Evolutionary conservation across 2,113 vertebrate species (phyloP).

Genomic region (Actenoides lindsayi): DNA sequence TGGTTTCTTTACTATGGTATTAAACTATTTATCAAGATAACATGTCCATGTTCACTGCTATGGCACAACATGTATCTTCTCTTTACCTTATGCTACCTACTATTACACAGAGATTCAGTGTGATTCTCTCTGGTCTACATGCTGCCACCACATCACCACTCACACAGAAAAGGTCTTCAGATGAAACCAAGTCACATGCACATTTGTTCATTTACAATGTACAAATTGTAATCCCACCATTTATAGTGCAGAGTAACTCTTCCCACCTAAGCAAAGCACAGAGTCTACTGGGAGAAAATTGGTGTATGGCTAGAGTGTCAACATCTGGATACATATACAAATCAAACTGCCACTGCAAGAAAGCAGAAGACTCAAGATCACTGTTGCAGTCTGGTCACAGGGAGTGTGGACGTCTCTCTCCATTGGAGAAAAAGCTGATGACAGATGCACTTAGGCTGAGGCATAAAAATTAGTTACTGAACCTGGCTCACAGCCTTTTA

Average conservation of each 20-base stretch:
- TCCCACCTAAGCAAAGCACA: not conserved
- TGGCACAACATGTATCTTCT: not conserved
- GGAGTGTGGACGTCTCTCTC: not conserved
- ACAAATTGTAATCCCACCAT: not conserved
- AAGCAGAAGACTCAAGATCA: not conserved
- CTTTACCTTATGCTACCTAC: not conserved
- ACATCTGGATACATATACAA: not conserved
- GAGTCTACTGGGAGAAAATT: not conserved
- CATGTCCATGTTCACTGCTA: not conserved
- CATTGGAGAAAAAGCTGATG: not conserved
- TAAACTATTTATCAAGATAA: not conserved
- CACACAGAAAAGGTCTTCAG: not conserved
- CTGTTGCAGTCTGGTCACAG: not conserved
- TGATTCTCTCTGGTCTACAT: not conserved
- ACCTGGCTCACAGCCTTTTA: not conserved
- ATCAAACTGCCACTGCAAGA: not conserved
- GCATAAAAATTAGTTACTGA: not conserved
- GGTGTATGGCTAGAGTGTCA: not conserved
- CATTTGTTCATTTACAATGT: not conserved
- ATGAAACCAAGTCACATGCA: not conserved
- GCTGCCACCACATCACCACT: rapidly evolving
- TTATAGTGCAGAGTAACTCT: not conserved
- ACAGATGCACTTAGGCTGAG: not conserved
- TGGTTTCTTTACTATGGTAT: not conserved
- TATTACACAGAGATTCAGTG: not conserved